phyloP scores from a whole-genome alignment of 2,888 invertebrate species.

The Hecatera dysodea region DNA sequence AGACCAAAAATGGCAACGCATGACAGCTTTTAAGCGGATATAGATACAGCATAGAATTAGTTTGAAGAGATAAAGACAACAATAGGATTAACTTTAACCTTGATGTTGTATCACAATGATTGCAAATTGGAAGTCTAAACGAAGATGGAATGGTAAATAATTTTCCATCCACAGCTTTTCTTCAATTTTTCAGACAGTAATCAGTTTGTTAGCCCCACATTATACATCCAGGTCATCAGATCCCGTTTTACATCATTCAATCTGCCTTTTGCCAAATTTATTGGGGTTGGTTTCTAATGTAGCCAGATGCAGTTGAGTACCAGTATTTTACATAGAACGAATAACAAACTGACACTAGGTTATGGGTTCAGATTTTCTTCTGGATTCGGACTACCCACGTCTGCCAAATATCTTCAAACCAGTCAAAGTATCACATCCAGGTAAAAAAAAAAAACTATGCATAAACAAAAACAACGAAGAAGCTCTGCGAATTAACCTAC shows the following conservation, averaged over 20 bases:
- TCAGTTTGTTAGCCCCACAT: neutral
- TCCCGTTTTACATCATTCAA: neutral
- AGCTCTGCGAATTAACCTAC: slow-evolving; percentile 47
- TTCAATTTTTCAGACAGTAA: neutral
- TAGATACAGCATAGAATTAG: slow-evolving; percentile 29
- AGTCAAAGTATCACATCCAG: neutral
- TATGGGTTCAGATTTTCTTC: no score
- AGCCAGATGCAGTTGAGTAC: no score
- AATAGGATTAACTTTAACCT: neutral
- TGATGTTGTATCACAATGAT: neutral
- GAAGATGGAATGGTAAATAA: neutral
- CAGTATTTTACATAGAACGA: no score
- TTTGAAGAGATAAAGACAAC: slow-evolving; percentile 3
- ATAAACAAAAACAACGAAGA: slow-evolving; percentile 43
- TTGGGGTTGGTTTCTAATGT: no score
- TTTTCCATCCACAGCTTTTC: neutral
- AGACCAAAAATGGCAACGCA: slow-evolving; percentile 36
- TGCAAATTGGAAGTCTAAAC: neutral
- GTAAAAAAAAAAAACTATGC: slow-evolving; percentile 28
- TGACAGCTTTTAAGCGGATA: slow-evolving; percentile 27
- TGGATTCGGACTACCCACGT: no score
- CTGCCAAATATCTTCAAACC: neutral
- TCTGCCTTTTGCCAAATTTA: no score
- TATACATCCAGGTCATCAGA: slow-evolving; percentile 2
- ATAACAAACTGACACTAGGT: no score